Percentiles rank a stretch among this genome's conserved stretches.
phyloP scores from a whole-genome alignment of 2,113 vertebrate species.

The Tychaedon coryphoeus region DNA sequence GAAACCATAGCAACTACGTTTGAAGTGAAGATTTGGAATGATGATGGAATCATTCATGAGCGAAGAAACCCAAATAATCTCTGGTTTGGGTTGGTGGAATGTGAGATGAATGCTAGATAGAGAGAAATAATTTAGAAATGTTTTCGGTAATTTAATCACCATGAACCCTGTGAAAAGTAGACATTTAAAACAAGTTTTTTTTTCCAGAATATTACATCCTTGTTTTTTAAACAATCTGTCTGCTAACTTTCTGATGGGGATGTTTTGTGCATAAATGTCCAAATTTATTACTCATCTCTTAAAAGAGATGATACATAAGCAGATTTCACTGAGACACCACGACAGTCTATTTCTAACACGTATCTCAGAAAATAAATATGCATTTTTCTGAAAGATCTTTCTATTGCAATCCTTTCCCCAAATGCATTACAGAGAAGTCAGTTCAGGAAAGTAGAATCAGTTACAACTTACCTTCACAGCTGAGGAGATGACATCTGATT shows the following conservation, averaged over 20 bases:
- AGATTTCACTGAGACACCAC: background rate
- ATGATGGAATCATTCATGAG: background rate
- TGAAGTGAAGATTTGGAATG: conserved; percentile 31
- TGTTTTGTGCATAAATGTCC: background rate
- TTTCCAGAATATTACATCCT: background rate
- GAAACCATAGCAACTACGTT: conserved; percentile 32
- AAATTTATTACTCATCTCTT: background rate
- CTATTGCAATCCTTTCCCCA: background rate
- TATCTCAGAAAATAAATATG: background rate
- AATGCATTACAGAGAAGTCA: background rate
- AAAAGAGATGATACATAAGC: background rate
- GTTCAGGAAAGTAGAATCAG: background rate
- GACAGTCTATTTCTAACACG: background rate
- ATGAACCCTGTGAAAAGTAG: background rate
- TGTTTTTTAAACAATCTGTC: background rate
- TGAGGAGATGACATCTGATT: background rate
- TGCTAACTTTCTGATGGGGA: background rate
- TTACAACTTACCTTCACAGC: conserved; percentile 69
- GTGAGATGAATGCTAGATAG: background rate
- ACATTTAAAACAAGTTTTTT: background rate
- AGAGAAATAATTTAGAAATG: background rate
- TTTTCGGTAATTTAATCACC: background rate
- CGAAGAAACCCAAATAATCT: background rate
- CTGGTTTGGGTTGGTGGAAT: background rate
- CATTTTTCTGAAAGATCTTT: background rate